Evolutionary conservation across 2,888 invertebrate species (phyloP).

Genomic region (Drosophila infuscata): DNA sequence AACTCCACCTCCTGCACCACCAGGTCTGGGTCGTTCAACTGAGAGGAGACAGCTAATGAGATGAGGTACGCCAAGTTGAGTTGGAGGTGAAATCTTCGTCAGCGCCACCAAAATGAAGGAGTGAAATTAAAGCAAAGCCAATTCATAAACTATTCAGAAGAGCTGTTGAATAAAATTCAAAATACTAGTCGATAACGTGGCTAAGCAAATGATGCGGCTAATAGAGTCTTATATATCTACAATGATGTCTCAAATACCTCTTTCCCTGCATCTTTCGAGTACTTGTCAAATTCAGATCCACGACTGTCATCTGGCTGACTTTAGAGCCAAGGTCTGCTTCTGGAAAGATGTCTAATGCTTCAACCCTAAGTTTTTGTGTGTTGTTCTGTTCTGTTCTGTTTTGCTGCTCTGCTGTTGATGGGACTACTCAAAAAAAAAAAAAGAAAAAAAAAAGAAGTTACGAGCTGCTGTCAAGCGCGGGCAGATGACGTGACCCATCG

Average conservation of each 20-base stretch:
- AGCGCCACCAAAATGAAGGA: background rate
- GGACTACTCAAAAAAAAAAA: background rate
- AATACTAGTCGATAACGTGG: background rate
- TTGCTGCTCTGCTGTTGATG: background rate
- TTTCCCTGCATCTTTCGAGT: background rate
- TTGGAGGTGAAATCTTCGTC: background rate
- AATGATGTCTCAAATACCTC: background rate
- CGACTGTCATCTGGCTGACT: constrained; percentile 7
- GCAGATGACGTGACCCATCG: constrained; percentile 70
- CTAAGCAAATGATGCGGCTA: background rate
- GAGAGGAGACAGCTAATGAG: constrained; percentile 36
- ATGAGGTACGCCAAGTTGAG: background rate
- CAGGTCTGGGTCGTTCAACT: constrained; percentile 46
- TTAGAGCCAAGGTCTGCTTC: constrained; percentile 1
- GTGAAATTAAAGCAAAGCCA: background rate
- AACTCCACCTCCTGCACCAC: constrained; percentile 16
- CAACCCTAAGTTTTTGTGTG: background rate
- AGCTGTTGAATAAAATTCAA: background rate
- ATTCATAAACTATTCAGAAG: background rate
- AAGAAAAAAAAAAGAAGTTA: constrained; percentile 43
- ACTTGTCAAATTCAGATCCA: constrained; percentile 9
- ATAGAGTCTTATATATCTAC: background rate
- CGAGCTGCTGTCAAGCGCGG: constrained; percentile 74
- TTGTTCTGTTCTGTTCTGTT: background rate
- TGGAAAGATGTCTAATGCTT: constrained; percentile 13